These are phyloP conservation scores for Liodrosophila aerea DNA, from an alignment of 2,888 invertebrate genomes.

Conservation along the genomic window DNA sequence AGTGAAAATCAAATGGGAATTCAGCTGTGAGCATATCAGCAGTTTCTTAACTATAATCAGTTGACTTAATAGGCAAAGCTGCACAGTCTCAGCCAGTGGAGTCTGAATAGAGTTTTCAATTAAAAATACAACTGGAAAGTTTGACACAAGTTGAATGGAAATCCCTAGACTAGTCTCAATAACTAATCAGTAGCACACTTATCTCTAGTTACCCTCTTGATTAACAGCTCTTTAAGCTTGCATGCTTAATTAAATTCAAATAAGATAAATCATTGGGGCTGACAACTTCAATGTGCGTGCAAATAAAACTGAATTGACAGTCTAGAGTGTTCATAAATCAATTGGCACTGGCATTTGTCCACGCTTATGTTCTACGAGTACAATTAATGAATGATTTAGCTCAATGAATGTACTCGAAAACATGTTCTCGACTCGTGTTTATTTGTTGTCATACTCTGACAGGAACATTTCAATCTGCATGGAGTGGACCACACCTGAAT, in stretches of 20 bases:
- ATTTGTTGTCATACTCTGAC: slow-evolving; percentile 49
- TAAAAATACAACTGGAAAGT: too few species aligned
- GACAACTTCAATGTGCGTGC: slow-evolving; percentile 49
- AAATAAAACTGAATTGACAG: slow-evolving; percentile 46
- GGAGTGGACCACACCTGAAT: slow-evolving; percentile 61
- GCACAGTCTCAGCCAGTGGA: not conserved
- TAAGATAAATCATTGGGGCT: slow-evolving; percentile 21
- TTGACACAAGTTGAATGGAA: too few species aligned
- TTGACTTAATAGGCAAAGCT: slow-evolving; percentile 51
- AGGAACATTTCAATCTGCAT: slow-evolving; percentile 68
- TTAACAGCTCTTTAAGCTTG: not conserved
- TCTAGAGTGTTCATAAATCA: slow-evolving; percentile 58
- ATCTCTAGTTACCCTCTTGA: not conserved
- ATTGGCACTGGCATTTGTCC: slow-evolving; percentile 48
- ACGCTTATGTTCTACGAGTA: slow-evolving; percentile 25
- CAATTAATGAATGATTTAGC: slow-evolving; percentile 28
- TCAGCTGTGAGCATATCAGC: slow-evolving; percentile 45
- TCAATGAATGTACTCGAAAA: not conserved
- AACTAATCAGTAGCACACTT: too few species aligned
- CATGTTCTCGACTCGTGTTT: slow-evolving; percentile 15
- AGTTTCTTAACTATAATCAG: slow-evolving; percentile 39
- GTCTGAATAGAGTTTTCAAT: too few species aligned
- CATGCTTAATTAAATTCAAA: slow-evolving; percentile 18
- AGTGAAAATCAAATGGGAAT: slow-evolving; percentile 31
- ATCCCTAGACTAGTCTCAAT: too few species aligned